Evolutionary conservation across 2,113 vertebrate genomes (phyloP), one percentile per base, ranked within the genome.

Genomic region (Myiopsitta monachus): DNA sequence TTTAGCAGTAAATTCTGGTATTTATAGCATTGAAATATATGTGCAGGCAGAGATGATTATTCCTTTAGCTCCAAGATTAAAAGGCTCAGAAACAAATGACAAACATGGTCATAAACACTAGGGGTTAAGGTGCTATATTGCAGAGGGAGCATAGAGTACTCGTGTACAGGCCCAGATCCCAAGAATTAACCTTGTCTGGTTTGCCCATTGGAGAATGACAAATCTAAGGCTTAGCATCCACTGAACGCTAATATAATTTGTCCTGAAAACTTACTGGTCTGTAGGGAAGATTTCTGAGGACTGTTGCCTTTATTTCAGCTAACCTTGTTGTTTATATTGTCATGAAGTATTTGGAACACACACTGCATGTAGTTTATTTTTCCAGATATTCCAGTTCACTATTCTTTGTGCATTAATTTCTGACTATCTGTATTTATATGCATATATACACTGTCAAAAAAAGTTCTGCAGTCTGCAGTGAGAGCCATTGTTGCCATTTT

Each of bases 101-200:
- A 89, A 91, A 79, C 9, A 3, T 47, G 54, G 31, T 44, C 47
- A 46, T 89, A 85, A 89, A 52, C 44, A 16, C 30, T 81, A 11
- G 6, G 49, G 59, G 46, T 82, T 93, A 78, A 61, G 62, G 44
- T 57, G 79, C 33, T 57, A 33, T 73, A 69, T 73, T 83, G 47
- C 41, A 36, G 39, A 85, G 84, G 49, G 76, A 89, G 27, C 66
- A 24, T 1, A 13, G 47, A 44, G 19, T 38, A 17, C 76, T 68
- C 63, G 9, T 0, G 16, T 89, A 36, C 47, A 52, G 66, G 55
- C 87, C 43, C 39, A 87, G 74, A 59, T 89, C 67, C 49, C 27
- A 44, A 26, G 61, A 83, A 79, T 95, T 95, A 87, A 94, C 87
- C 84, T 94, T 83, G 62, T 73, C 69, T 82, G 30, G 41, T 95